Percentiles rank a stretch among this genome's conserved stretches.
phyloP scores from a whole-genome alignment of 2,113 vertebrate genomes.

The Atlantisia rogersi region DNA sequence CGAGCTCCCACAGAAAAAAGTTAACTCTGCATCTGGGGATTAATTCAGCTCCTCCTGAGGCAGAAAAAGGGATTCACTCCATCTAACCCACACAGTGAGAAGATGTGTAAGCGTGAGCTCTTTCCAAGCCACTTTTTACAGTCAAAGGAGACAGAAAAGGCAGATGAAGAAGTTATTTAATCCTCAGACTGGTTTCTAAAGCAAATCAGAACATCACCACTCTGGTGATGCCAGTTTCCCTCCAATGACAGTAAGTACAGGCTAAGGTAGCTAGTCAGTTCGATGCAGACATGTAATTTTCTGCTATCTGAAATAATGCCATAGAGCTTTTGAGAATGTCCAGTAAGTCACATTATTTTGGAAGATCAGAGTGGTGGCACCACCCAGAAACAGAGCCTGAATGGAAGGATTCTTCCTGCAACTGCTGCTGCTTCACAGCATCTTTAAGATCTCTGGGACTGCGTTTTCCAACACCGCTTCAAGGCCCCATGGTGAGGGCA shows the following conservation, averaged over 20 bases:
- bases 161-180: not conserved
- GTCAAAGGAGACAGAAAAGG: not conserved
- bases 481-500: not conserved
- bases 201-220: not conserved
- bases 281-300: not conserved
- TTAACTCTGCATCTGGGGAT: not conserved
- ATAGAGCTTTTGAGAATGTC: not conserved
- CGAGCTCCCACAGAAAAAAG: not conserved
- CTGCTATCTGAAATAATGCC: not conserved
- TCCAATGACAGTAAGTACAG: not conserved
- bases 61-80: not conserved
- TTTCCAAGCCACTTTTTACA: not conserved
- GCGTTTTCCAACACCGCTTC: not conserved
- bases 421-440: not conserved
- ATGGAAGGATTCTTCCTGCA: not conserved
- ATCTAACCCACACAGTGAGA: not conserved
- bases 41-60: not conserved
- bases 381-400: not conserved
- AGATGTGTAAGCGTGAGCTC: fast-evolving
- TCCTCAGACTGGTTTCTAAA: not conserved
- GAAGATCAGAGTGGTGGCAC: not conserved
- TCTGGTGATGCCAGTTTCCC: not conserved
- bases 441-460: not conserved
- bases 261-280: not conserved
- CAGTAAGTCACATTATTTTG: not conserved